A percentile compares a stretch with the other conserved stretches of the same genome.
phyloP scores from a whole-genome alignment of 2,797 vertebrate species.

The Sebastes aleutianus region DNA sequence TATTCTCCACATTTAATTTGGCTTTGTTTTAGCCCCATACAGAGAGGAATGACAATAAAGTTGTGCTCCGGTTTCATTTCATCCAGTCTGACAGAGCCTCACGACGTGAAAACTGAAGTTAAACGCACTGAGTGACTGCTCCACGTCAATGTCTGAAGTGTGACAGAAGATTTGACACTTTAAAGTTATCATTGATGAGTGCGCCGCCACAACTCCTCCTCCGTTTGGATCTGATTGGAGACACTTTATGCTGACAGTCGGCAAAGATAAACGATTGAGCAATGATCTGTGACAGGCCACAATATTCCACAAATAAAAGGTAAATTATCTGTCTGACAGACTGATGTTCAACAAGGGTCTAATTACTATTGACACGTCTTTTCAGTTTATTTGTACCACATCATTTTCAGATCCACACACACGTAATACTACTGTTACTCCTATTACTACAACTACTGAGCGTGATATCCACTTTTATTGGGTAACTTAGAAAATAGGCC shows the following conservation, averaged over 20 bases:
- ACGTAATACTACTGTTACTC: background rate
- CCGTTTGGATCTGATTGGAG: conserved; percentile 3
- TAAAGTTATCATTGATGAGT: background rate
- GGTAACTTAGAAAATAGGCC: background rate
- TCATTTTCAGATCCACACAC: background rate
- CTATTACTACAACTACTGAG: background rate
- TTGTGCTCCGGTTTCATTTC: background rate
- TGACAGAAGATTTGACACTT: background rate
- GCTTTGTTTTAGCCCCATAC: background rate
- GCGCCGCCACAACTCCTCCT: background rate
- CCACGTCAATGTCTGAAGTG: background rate
- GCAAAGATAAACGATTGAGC: background rate
- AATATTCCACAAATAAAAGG: conserved; percentile 6
- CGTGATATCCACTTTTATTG: background rate
- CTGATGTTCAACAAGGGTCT: conserved; percentile 11
- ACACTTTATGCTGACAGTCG: background rate
- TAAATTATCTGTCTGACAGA: conserved; percentile 6
- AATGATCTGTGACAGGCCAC: background rate
- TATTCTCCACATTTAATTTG: background rate
- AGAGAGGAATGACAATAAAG: background rate
- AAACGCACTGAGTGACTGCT: background rate
- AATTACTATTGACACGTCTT: conserved; percentile 7
- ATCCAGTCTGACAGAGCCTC: background rate
- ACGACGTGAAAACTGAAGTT: background rate
- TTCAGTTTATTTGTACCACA: background rate